Base-by-base conservation (phyloP, 2,113 vertebrate species). In the Hylia prasina region DNA sequence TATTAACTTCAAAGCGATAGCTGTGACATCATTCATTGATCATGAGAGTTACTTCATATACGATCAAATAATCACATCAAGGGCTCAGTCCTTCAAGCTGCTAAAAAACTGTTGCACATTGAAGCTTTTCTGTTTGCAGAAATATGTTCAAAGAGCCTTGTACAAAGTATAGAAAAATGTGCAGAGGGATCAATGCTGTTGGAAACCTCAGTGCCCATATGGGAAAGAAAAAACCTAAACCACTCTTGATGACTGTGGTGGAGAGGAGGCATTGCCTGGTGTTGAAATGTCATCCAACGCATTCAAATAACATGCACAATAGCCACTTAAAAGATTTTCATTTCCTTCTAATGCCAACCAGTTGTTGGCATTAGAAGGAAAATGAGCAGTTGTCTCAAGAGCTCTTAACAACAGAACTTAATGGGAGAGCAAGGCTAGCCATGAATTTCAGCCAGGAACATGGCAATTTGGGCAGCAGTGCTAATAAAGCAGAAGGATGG, bases 321-420 rank as follows among this genome's bases (percentile, higher is more conserved):
- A 92, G 88, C 94, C 94, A 95, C 96, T 95, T 94, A 78, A 96
- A 96, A 96, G 85, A 81, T 96, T 90, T 94, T 90, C 1, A 68
- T 92, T 95, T 96, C 79, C 76, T 86, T 93, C 85, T 96, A 69
- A 96, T 94, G 82, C 92, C 94, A 95, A 71, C 82, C 82, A 94
- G 60, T 96, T 91, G 89, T 40, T 61, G 37, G 58, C 58, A 61
- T 39, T 39, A 61, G 58, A 39, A 61, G 58, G 37, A 28, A 39
- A 61, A 61, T 17, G 54, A 87, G 65, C 64, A 37, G 44, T 94
- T 90, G 90, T 87, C 89, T 95, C 80, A 73, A 92, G 76, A 66
- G 35, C 51, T 66, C 56, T 70, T 88, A 63, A 44, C 16, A 44
- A 63, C 9, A 30, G 25, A 66, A n/a, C n/a, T 86, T 63, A 51